Evolutionary conservation across 2,113 vertebrate genomes (phyloP).

Genomic region (Ptilorrhoa leucosticta): DNA sequence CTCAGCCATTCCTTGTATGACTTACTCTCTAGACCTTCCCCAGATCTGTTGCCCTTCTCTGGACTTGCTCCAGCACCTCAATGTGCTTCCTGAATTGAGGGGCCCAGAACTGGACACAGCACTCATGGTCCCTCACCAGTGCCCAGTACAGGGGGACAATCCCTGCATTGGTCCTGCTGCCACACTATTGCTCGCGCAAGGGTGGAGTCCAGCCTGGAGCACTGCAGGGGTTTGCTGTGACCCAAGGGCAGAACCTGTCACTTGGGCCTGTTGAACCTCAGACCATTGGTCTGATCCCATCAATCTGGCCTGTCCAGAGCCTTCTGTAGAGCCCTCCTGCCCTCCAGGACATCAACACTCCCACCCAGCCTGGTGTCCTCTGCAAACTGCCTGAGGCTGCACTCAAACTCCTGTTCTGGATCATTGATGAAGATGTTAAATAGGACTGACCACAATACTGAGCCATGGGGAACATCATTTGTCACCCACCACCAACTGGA

Average conservation of each 20-base stretch:
- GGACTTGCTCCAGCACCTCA: not conserved
- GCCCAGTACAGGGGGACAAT: not conserved
- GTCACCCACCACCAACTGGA: rapidly evolving
- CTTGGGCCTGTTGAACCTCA: not conserved
- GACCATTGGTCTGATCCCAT: not conserved
- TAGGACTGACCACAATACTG: not conserved
- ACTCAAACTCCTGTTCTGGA: not conserved
- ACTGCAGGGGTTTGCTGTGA: not conserved
- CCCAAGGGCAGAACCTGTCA: not conserved
- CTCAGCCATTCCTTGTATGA: rapidly evolving
- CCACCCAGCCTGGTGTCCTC: not conserved
- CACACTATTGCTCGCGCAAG: not conserved
- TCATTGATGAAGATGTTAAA: not conserved
- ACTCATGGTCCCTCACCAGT: not conserved
- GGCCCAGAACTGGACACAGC: not conserved
- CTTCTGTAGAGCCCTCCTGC: not conserved
- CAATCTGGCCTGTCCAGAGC: not conserved
- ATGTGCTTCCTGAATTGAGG: not conserved
- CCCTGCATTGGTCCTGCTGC: not conserved
- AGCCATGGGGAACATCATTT: not conserved
- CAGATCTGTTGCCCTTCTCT: not conserved
- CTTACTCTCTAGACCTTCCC: not conserved
- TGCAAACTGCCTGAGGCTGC: not conserved
- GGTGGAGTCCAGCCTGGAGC: not conserved
- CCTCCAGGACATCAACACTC: not conserved